Conservation (phyloP, 2,797 vertebrate species). For the Scolopax bukidnonensis region DNA sequence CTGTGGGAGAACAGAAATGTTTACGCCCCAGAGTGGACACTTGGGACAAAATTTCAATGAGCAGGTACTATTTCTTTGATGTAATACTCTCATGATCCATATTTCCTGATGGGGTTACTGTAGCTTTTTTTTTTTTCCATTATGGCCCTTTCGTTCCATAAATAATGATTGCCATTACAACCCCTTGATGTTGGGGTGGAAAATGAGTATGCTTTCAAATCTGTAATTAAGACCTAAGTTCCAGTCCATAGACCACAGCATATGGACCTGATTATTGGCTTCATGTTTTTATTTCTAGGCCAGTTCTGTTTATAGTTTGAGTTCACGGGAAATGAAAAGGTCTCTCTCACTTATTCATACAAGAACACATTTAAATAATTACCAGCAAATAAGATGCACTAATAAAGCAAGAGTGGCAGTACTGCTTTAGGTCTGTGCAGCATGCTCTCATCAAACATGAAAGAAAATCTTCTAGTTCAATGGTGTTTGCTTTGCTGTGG, state of each 20-base stretch:
- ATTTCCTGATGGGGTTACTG: not conserved
- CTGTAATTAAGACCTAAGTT: slow-evolving; percentile 42
- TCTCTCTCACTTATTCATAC: slow-evolving; percentile 3
- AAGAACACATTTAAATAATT: slow-evolving; percentile 44
- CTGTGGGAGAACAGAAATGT: not conserved
- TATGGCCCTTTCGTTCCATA: not conserved
- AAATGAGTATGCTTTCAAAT: slow-evolving; percentile 27
- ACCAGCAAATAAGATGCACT: not conserved
- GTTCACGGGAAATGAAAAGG: slow-evolving; percentile 17
- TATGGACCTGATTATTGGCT: slow-evolving; percentile 2
- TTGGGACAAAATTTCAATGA: not conserved
- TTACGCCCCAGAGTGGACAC: not conserved
- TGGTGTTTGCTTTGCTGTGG: not conserved
- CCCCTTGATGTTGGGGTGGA: not conserved
- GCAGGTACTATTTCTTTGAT: not conserved
- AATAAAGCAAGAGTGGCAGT: not conserved
- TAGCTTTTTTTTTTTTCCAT: not conserved
- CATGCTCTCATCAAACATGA: not conserved
- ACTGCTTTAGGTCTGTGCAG: not conserved
- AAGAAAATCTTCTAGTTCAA: not conserved
- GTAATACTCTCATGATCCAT: not conserved
- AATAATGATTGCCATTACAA: not conserved
- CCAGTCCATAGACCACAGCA: not conserved
- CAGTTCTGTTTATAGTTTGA: slow-evolving; percentile 34
- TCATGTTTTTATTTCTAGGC: not conserved